Evolutionary conservation across 2,888 invertebrate species (phyloP), one percentile per base, ranked within the genome.

Genomic region (Xestia ashworthii): DNA sequence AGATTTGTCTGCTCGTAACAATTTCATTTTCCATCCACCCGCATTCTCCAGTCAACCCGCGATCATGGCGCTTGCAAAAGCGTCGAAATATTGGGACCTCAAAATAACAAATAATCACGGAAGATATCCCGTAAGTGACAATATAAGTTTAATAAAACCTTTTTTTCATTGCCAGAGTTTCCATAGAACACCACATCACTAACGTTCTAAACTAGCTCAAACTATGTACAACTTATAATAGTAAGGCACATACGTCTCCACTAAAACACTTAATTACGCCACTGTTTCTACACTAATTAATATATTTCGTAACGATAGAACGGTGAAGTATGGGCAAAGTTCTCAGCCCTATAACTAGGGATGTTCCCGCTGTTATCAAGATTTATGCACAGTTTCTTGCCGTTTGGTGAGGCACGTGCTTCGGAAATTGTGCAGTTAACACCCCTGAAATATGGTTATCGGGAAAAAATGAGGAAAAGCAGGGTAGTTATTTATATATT

Each of bases 251-350:
- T 71, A 77, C 77, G 81, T 77, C 19, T 46, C 50, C 4, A 46
- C 58, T 76, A 65, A 41, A 80, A 64, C 68, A 71, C 81, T 74
- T 77, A 64, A 82, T 79, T 76, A 78, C 44, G n/a, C 12, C 55
- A 73, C 72, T 65, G 58, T 81, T 75, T 66, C 62, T 74, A 67
- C 25, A 58, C 53, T 80, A 82, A 84, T 80, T 77, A 82, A 85
- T 82, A 80, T 71, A 80, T 70, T 75, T 65, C 50, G n/a, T 76
- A 71, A 44, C 72, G 75, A 72, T 78, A 64, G 66, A 58, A 53
- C 70, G 5, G 5, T 62, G 62, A 83, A 84, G 62, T 72, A 84
- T 83, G 74, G 25, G 22, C 48, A n/a, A 74, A 83, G 83, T 83
- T 83, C 14, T 19, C 25, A 64, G 22, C 68, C 44, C 44, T 68